Percentiles rank a stretch among this genome's conserved stretches.
Evolutionary conservation across 2,113 vertebrate genomes (phyloP).

Genomic region (Silurus asotus): DNA sequence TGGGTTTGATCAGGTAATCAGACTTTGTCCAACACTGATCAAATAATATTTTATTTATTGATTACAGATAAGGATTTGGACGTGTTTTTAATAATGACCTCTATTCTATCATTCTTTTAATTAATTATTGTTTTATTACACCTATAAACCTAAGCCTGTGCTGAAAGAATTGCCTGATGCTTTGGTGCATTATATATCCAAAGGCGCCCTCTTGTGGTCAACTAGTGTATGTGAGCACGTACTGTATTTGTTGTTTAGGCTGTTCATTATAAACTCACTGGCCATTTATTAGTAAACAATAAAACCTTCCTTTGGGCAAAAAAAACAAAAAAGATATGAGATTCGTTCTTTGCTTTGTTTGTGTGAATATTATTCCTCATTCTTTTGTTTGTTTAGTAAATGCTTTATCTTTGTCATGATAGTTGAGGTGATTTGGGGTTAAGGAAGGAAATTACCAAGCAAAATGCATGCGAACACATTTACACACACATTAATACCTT

Average conservation of each 20-base stretch:
- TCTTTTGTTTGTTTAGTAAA: neutral
- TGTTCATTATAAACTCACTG: neutral
- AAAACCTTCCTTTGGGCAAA: neutral
- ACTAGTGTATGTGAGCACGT: no score
- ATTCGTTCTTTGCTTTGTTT: neutral
- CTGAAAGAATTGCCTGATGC: neutral
- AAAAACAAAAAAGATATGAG: neutral
- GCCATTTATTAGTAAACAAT: neutral
- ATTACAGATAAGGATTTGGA: neutral
- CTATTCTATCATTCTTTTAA: neutral
- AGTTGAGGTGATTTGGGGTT: fast-evolving
- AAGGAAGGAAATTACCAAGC: neutral
- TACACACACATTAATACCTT: neutral
- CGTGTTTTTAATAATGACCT: neutral
- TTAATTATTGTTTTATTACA: neutral
- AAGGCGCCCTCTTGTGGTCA: constrained; percentile 42
- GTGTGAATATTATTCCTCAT: neutral
- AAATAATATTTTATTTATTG: neutral
- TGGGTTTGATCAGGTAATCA: neutral
- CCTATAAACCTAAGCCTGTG: neutral
- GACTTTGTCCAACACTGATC: neutral
- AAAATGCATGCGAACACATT: neutral
- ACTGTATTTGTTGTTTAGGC: neutral
- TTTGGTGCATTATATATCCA: constrained; percentile 18
- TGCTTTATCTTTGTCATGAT: neutral